Conservation (phyloP, 2,797 vertebrate species). For the Scyliorhinus canicula region DNA sequence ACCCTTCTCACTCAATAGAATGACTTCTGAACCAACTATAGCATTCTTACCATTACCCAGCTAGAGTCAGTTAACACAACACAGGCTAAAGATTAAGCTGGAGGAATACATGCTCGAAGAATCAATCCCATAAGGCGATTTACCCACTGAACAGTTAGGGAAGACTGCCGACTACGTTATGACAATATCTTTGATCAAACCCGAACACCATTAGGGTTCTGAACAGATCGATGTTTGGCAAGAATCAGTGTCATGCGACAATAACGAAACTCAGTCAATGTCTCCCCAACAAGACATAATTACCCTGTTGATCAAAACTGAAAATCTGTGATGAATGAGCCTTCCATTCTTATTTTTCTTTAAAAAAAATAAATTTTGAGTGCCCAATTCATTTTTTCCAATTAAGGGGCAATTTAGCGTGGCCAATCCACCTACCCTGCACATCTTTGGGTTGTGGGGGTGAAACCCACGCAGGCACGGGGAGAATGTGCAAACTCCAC, state of each 20-base stretch:
- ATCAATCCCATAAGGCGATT: neutral
- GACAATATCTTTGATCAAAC: neutral
- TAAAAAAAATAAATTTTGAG: too few species aligned
- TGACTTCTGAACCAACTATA: neutral
- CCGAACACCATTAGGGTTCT: neutral
- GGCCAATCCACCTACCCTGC: too few species aligned
- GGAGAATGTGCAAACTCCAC: too few species aligned
- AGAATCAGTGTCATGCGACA: neutral
- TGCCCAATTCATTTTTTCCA: too few species aligned
- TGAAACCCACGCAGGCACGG: too few species aligned
- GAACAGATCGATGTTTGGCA: neutral
- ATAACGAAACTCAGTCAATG: neutral
- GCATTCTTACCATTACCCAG: neutral
- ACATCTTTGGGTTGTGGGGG: too few species aligned
- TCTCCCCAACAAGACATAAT: neutral
- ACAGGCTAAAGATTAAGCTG: neutral
- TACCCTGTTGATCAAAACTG: too few species aligned
- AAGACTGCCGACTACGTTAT: neutral
- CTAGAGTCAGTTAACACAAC: neutral
- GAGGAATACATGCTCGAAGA: neutral
- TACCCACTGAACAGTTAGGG: neutral
- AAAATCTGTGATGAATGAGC: neutral
- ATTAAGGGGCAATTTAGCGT: too few species aligned
- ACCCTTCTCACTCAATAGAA: neutral
- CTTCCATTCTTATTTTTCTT: too few species aligned